Conservation (phyloP, 64 coral and sea anemone species). For the Dendronephthya gigantea region DNA sequence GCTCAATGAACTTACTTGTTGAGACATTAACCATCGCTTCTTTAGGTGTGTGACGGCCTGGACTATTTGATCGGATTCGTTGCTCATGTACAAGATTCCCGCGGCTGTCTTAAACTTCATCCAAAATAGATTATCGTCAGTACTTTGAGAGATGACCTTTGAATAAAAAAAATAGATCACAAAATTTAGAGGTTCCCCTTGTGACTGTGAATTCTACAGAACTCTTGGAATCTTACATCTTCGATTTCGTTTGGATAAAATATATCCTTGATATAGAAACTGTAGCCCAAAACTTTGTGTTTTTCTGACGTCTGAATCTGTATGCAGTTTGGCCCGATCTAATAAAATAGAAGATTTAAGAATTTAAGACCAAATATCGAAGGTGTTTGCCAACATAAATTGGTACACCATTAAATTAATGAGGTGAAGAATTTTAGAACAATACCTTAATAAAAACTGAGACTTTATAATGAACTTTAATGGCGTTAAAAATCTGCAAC, state of each 20-base stretch:
- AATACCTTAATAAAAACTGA: not conserved
- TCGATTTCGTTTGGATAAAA: constrained; percentile 82
- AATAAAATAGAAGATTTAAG: not conserved
- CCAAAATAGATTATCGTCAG: constrained; percentile 65
- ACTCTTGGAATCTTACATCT: constrained; percentile 36
- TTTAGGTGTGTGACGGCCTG: constrained; percentile 76
- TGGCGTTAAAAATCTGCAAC: not conserved
- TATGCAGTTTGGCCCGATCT: constrained; percentile 90
- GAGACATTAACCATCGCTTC: constrained; percentile 80
- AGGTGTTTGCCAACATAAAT: too few relatives aligned
- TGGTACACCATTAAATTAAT: too few relatives aligned
- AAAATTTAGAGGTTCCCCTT: not conserved
- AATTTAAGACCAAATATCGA: too few relatives aligned
- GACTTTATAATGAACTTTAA: not conserved
- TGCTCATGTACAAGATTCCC: constrained; percentile 61
- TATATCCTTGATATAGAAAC: constrained; percentile 73
- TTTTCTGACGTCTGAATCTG: constrained; percentile 85
- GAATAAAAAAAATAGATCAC: not conserved
- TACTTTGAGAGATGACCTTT: constrained; percentile 30
- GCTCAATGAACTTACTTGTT: constrained; percentile 55
- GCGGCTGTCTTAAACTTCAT: constrained; percentile 78
- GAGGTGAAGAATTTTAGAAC: not conserved
- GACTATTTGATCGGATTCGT: constrained; percentile 56
- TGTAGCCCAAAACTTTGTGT: constrained; percentile 88
- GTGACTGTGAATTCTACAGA: not conserved